Evolutionary conservation across 2,797 vertebrate species (phyloP), one percentile per base, ranked within the genome.

Genomic region (Cirrhinus molitorella): DNA sequence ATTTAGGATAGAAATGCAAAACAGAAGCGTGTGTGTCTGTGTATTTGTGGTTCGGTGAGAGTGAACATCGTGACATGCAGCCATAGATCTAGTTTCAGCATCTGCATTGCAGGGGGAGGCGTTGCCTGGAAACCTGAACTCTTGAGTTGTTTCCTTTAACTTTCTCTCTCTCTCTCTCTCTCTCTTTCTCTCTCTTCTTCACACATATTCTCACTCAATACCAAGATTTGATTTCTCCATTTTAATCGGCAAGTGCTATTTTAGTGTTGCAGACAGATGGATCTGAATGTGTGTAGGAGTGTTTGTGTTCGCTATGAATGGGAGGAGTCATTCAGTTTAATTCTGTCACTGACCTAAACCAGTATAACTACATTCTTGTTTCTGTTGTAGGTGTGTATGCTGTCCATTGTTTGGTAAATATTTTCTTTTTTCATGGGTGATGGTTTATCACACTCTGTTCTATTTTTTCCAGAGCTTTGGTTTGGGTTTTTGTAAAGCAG

Each of bases 101-200:
- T 85, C 90, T 93, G 89, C 92, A 93, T 85, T 94, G 92, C 91
- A 93, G 92, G 91, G 89, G 88, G 86, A 84, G 90, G 87, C 72
- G 80, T 85, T 73, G 79, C 72, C 85, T 63, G 86, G 90, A 90
- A 55, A 51, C 51, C 21, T 70, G 53, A 79, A 79, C 34, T 79
- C 34, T 47, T 65, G 68, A 67, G 75, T 83, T 86, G 45, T 70
- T 37, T 72, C 66, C 40, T 77, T 67, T 31, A 49, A 72, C n/a
- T 71, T 23, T 80, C 55, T 43, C 1, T 47, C 14, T 65, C 31
- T 34, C 1, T 67, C 13, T 40, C 16, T 83, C 13, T 59, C 19
- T 61, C 14, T 74, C 10, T 3, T n/a, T 53, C 17, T 81, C 40
- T 61, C 25, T 67, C n/a, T n/a, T n/a, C n/a, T 31, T 47, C 53